Conservation (phyloP, 2,888 invertebrate genomes). For the Conomelus anceps region DNA sequence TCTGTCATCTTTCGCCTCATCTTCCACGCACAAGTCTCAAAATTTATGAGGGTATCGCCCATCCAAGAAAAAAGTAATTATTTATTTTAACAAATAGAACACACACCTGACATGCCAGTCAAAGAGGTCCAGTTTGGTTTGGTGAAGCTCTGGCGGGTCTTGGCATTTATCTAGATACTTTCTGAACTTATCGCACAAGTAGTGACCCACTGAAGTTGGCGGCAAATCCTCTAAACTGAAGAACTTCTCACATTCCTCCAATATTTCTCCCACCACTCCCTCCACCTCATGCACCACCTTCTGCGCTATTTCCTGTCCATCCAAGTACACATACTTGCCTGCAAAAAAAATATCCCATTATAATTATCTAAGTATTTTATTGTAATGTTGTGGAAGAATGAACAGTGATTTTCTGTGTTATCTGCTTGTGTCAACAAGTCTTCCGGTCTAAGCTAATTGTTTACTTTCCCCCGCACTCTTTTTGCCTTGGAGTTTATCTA, state of each 20-base stretch:
- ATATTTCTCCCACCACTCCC: conserved; percentile 41
- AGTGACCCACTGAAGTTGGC: conserved; percentile 41
- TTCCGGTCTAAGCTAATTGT: too few relatives aligned
- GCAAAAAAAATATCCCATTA: conserved; percentile 9
- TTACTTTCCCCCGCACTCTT: too few relatives aligned
- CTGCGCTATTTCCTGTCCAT: conserved; percentile 40
- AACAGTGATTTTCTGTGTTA: too few relatives aligned
- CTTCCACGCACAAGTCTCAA: too few relatives aligned
- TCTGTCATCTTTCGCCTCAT: too few relatives aligned
- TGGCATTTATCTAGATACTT: conserved; percentile 42
- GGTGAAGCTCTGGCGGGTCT: conserved; percentile 38
- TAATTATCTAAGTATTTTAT: too few relatives aligned
- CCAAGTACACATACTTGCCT: conserved; percentile 39
- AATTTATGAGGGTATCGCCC: too few relatives aligned
- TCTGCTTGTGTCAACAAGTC: too few relatives aligned
- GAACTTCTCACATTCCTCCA: conserved; percentile 41
- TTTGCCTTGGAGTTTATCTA: too few relatives aligned
- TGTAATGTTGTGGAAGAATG: too few relatives aligned
- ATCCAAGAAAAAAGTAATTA: too few relatives aligned
- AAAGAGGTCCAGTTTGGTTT: conserved; percentile 47
- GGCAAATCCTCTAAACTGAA: conserved; percentile 31
- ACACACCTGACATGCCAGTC: conserved; percentile 53
- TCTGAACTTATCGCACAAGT: conserved; percentile 43
- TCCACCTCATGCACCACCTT: conserved; percentile 40
- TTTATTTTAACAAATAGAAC: neutral